Base-by-base conservation (phyloP, 92 coral and sea anemone species). In the Palythoa grandiflora region DNA sequence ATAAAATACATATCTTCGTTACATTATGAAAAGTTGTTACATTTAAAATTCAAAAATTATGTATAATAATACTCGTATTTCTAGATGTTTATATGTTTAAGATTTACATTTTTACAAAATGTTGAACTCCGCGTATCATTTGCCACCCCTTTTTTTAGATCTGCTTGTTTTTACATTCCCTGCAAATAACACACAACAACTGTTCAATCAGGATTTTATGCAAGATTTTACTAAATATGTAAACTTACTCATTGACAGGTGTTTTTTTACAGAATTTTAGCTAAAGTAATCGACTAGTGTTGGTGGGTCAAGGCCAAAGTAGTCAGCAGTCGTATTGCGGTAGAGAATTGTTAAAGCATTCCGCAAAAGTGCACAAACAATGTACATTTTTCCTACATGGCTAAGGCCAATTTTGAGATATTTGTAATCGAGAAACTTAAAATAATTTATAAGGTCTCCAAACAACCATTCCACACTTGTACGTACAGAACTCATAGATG, bases 301-400 rank as follows among this genome's bases (percentile, higher is more conserved):
- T 60, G 68, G 68, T 60, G 68, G 68, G 68, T 60, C 68, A 60
- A 60, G 68, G 68, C 68, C 68, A 60, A 60, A 60, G 68, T 60
- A 60, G 68, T 60, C 68, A 19, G 21, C 68, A 60, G 68, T 60
- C n/a, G 68, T 60, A 60, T 60, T 60, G 68, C 68, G 68, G 68
- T 60, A 60, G 68, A 17, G 68, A 60, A 2, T 11, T 60, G 68
- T 60, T 60, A 60, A 60, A 16, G 68, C 68, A 60, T 60, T 60
- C 68, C 68, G 35, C 68, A 60, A 60, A 60, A 60, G 68, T 60
- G 28, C 68, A 60, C 68, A 60, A 60, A 60, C 68, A 60, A 60
- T 60, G 28, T 60, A 60, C 68, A 60, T 17, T 60, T 60, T 60
- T 14, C 28, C 68, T 60, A 60, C 68, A 60, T 60, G 35, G n/a